Evolutionary conservation across 2,113 vertebrate species (phyloP).

Genomic region (Brachypodius melanocephalos): DNA sequence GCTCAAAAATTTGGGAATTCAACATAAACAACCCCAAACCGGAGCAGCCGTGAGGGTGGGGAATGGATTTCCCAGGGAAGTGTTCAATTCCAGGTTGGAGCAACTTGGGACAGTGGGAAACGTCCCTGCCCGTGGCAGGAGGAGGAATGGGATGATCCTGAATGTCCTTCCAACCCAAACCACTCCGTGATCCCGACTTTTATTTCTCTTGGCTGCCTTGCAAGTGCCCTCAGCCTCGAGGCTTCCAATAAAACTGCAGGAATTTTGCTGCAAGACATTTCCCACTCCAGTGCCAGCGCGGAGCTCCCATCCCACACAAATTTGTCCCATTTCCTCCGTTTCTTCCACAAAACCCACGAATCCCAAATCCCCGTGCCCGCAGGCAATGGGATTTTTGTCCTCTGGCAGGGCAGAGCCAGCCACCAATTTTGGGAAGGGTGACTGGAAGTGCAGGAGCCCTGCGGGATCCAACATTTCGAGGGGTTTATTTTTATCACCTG

Average conservation of each 20-base stretch:
- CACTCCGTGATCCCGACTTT: accelerated
- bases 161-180: not conserved
- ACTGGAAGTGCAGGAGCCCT: not conserved
- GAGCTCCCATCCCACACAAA: not conserved
- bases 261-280: not conserved
- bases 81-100: not conserved
- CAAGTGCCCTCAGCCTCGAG: not conserved
- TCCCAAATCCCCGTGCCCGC: accelerated
- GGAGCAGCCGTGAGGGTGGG: not conserved
- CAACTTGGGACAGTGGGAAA: accelerated
- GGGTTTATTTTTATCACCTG: not conserved
- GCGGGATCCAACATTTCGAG: not conserved
- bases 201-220: constrained; percentile 12
- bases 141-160: not conserved
- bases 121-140: not conserved
- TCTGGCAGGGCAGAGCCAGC: accelerated
- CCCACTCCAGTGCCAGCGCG: not conserved
- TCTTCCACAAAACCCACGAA: not conserved
- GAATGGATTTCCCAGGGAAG: not conserved
- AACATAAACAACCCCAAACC: no score
- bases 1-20: not conserved
- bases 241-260: not conserved
- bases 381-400: not conserved
- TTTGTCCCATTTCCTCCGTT: not conserved
- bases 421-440: not conserved